Base-by-base conservation (phyloP, 2,888 invertebrate species). In the Catocala nupta region DNA sequence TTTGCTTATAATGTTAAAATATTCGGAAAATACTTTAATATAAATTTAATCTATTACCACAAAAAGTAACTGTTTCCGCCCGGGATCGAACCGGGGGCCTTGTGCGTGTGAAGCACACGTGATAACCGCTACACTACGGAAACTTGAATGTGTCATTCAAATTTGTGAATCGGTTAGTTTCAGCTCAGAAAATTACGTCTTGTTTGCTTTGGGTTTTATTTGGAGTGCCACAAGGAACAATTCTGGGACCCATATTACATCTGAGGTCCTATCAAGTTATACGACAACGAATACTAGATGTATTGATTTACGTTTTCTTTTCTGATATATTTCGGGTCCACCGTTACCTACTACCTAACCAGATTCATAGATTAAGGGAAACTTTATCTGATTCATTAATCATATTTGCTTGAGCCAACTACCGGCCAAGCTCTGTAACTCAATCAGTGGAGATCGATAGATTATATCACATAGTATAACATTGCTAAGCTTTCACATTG, bases 81-180 rank as follows among this genome's bases (percentile, higher is more conserved):
- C 95, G 95, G 95, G 95, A 95, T 95, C 95, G 95, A 95, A 95
- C 95, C 95, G 95, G 95, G 95, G 95, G 89, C 95, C 95, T 96
- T 96, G 96, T 96, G 96, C 96, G 96, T 96, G 96, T 96, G 96
- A 96, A 96, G 96, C 96, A 96, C 96, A 96, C 96, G 96, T 96
- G 96, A 96, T 96, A 96, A 96, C 96, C 96, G 95, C 96, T 96
- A 96, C 96, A 96, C 96, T 96, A 96, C 96, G 95, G 95, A 95
- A 95, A 95, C 95, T 10, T 47, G 16, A 10, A 13, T 6, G 1
- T 10, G 4, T 0, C 7, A 0, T 9, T 3, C 8, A 1, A 47
- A 47, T 16, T 47, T 16, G 3, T 16, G 13, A 7, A 47, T 16
- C 9, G 0, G 0, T 47, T 47, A 10, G 10, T 16, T 11, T 39